Evolutionary conservation across 2,113 vertebrate genomes (phyloP), one percentile per base, ranked within the genome.

Genomic region (Pao palembangensis): DNA sequence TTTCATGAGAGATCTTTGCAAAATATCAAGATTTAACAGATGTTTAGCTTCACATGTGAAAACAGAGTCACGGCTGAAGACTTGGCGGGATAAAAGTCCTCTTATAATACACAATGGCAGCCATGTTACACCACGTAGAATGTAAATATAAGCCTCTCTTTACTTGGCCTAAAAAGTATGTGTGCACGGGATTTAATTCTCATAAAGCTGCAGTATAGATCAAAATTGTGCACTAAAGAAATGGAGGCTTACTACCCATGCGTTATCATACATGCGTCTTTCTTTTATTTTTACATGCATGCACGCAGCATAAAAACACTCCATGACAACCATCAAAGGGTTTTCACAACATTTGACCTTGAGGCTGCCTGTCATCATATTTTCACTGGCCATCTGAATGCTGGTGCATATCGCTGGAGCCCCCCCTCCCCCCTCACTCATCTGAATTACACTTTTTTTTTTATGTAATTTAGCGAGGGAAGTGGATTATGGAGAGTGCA

Each of bases 401-500:
- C 56, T 2, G n/a, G 80, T 86, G 15, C 44, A 71, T 85, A 78
- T 66, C 79, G 60, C 71, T 57, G 78, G 80, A 71, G 58, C 51
- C 67, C 72, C 73, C 73, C 76, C 76, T n/a, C n/a, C n/a, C 44
- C 44, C 44, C 44, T 2, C 85, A 86, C 86, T 88, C 85, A 84
- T 86, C 83, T 84, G 85, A 87, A 89, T 89, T 82, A 86, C 81
- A 85, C 81, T 81, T 84, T 79, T 78, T 64, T 59, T 70, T 81
- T 87, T 73, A 65, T 62, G 63, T 83, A 55, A 79, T 87, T 84
- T 61, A 80, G 71, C 42, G 41, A 79, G 78, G 63, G 67, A 73
- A 80, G 16, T 73, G 86, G 89, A 86, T 88, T 88, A 88, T 75
- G 81, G 77, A 62, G 69, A 80, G 79, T 75, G 72, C 76, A 80